Evolutionary conservation across 2,797 vertebrate species (phyloP).

Genomic region (Takifugu rubripes): DNA sequence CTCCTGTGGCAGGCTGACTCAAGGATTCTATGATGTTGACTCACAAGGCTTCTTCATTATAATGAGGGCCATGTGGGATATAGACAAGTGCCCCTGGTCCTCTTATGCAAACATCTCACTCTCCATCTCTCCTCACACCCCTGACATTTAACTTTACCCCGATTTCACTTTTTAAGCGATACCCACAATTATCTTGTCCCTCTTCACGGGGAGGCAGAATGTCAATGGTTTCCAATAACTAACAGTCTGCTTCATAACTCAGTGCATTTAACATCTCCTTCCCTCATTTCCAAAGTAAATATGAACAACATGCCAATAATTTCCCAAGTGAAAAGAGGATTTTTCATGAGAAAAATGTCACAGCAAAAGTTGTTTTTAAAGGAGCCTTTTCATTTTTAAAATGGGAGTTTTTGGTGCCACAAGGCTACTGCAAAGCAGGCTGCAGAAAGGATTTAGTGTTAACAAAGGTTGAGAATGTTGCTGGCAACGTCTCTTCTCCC

Average conservation of each 20-base stretch:
- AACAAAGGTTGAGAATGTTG: slow-evolving; percentile 45
- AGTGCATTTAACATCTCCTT: slow-evolving; percentile 52
- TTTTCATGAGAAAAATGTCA: slow-evolving; percentile 55
- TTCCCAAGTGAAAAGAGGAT: slow-evolving; percentile 28
- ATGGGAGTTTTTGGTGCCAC: slow-evolving; percentile 22
- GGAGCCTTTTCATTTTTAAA: slow-evolving; percentile 21
- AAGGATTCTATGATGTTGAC: slow-evolving; percentile 66
- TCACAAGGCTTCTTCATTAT: slow-evolving; percentile 72
- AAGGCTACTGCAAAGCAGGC: slow-evolving; percentile 42
- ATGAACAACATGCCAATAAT: slow-evolving; percentile 49
- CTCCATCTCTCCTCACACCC: slow-evolving; percentile 49
- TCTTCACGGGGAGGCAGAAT: slow-evolving; percentile 38
- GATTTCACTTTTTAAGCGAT: slow-evolving; percentile 50
- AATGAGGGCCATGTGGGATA: slow-evolving; percentile 70
- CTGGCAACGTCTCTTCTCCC: slow-evolving; percentile 38
- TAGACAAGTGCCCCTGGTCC: slow-evolving; percentile 56
- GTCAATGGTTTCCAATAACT: slow-evolving; percentile 59
- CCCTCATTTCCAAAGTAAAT: slow-evolving; percentile 23
- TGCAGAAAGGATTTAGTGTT: slow-evolving; percentile 34
- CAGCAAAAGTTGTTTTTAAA: slow-evolving; percentile 28
- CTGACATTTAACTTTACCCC: slow-evolving; percentile 66
- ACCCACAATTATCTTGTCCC: slow-evolving; percentile 54
- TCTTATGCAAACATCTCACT: slow-evolving; percentile 71
- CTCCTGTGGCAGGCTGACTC: slow-evolving; percentile 61
- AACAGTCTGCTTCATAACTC: slow-evolving; percentile 45